A percentile compares a stretch with the other conserved stretches of the same genome.
phyloP scores from a whole-genome alignment of 2,113 vertebrate species.

The Todiramphus chloris region DNA sequence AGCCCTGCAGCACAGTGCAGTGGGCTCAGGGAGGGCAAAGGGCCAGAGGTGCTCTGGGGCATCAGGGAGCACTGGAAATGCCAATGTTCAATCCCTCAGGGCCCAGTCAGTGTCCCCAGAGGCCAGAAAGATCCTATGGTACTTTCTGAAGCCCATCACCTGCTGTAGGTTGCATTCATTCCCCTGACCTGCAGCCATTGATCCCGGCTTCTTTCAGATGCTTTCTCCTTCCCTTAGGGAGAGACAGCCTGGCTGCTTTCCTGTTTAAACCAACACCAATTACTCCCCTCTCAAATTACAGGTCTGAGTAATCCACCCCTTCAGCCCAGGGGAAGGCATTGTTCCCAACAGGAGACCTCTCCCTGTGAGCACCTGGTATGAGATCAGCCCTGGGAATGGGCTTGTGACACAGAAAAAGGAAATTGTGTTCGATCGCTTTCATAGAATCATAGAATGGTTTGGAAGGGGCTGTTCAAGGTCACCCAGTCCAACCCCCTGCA shows the following conservation, averaged over 20 bases:
- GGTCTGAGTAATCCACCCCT: not conserved
- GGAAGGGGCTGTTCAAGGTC: not conserved
- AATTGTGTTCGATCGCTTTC: not conserved
- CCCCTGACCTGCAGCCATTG: not conserved
- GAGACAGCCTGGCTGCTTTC: not conserved
- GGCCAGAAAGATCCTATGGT: not conserved
- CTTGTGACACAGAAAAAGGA: not conserved
- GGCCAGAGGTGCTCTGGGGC: not conserved
- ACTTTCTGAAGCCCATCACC: not conserved
- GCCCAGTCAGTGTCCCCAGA: not conserved
- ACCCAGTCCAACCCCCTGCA: not conserved
- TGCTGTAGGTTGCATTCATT: not conserved
- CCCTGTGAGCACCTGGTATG: not conserved
- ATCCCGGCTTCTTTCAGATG: not conserved
- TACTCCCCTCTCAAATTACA: not conserved
- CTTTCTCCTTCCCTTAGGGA: not conserved
- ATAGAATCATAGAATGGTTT: not conserved
- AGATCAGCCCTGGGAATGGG: not conserved
- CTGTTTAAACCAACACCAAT: not conserved
- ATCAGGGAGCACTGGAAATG: not conserved
- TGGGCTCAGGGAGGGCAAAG: not conserved
- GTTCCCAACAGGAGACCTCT: not conserved
- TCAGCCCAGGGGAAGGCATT: not conserved
- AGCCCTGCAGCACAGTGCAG: fast-evolving
- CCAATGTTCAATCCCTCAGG: not conserved